phyloP scores from a whole-genome alignment of 1,140 invertebrate genomes.

The Zaprionus tsacasi region DNA sequence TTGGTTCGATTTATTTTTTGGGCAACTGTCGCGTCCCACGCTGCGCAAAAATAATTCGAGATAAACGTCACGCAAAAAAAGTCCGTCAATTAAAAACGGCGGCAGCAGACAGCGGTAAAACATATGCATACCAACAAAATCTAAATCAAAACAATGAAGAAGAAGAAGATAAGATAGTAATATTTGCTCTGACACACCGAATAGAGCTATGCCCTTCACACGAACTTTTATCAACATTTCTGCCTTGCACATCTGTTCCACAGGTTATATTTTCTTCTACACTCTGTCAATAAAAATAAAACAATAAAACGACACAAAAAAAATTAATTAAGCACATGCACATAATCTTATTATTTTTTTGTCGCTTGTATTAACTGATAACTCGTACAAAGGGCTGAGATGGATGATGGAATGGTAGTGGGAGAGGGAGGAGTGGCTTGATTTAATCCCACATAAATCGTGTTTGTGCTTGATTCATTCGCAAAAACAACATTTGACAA shows the following conservation, averaged over 20 bases:
- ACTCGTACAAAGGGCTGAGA: neutral
- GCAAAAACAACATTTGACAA: conserved; percentile 17
- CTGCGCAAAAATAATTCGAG: conserved; percentile 50
- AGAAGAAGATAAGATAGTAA: conserved; percentile 12
- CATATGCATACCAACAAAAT: conserved; percentile 1
- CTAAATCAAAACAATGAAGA: conserved; percentile 37
- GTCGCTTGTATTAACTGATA: neutral
- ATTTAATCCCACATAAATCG: conserved; percentile 8
- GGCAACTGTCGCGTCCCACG: conserved; percentile 40
- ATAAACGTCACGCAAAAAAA: conserved; percentile 51
- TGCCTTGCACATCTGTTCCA: neutral
- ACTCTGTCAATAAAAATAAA: neutral
- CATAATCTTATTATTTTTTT: neutral
- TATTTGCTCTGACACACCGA: neutral
- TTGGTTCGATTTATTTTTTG: conserved; percentile 35
- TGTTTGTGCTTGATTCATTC: conserved; percentile 42
- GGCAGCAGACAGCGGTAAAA: conserved; percentile 22
- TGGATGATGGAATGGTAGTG: neutral
- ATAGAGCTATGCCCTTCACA: conserved; percentile 4
- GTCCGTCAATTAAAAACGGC: conserved; percentile 30
- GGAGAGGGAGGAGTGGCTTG: neutral
- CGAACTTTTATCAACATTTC: neutral
- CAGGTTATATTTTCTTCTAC: too few species aligned
- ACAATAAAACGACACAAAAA: neutral
- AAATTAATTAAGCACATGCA: neutral